Evolutionary conservation across 1,140 invertebrate genomes (phyloP).

Genomic region (Theocolax elegans): DNA sequence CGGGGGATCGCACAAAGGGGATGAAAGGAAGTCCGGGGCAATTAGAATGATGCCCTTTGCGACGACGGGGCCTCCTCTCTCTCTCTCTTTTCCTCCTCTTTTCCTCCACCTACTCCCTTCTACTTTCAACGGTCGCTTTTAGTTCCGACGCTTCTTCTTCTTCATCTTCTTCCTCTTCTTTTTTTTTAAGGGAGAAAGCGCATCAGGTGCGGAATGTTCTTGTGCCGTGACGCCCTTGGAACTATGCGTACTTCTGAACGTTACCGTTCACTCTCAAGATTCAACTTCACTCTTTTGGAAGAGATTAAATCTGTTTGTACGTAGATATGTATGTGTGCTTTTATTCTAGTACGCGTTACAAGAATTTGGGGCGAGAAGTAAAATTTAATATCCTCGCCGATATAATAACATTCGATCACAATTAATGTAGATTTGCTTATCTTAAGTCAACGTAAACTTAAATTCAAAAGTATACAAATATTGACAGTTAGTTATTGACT

Average conservation of each 20-base stretch:
- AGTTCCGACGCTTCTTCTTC: neutral
- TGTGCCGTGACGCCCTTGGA: constrained; percentile 3
- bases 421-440: no score
- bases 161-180: constrained; percentile 27
- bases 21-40: constrained; percentile 69
- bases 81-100: neutral
- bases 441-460: no score
- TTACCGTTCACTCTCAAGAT: neutral
- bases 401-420: no score
- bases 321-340: no score
- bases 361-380: no score
- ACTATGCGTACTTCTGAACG: neutral
- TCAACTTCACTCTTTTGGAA: constrained; percentile 17
- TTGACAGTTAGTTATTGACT: no score
- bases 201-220: constrained; percentile 17
- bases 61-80: constrained; percentile 7
- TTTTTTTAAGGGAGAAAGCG: constrained; percentile 22
- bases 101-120: constrained; percentile 24
- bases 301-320: no score
- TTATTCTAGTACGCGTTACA: no score
- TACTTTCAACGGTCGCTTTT: neutral
- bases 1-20: constrained; percentile 62
- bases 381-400: no score
- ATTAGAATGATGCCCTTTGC: constrained; percentile 68
- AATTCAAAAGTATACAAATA: no score